These are phyloP conservation scores for Entomobrya proxima DNA, from an alignment of 2,888 invertebrate genomes.

Conservation along the genomic window DNA sequence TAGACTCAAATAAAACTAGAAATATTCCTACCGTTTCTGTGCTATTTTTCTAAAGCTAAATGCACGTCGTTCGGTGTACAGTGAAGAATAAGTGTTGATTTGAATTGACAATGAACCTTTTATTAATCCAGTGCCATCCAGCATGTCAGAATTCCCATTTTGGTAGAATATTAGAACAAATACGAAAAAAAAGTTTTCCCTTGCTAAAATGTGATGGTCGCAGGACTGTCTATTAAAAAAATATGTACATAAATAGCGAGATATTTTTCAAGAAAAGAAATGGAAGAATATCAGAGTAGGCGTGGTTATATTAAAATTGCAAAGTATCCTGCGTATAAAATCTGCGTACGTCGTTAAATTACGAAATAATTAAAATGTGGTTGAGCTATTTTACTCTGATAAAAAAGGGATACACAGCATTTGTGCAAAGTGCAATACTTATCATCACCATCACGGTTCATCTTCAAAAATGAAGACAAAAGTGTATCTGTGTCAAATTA, in stretches of 20 bases:
- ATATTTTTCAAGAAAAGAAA: background rate
- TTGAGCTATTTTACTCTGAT: background rate
- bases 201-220: background rate
- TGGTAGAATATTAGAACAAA: background rate
- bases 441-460: no score
- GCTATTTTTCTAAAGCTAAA: no score
- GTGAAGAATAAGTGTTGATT: background rate
- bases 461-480: background rate
- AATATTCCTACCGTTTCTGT: no score
- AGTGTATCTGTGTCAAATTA: background rate
- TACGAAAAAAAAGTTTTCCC: background rate
- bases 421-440: background rate
- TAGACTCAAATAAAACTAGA: no score
- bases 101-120: constrained; percentile 5
- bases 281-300: background rate
- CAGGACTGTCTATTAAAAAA: background rate
- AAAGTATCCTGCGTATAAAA: no score
- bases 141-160: background rate
- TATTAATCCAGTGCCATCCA: background rate
- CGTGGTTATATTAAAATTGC: no score
- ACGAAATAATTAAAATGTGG: background rate
- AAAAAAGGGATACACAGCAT: background rate
- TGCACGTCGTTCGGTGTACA: no score
- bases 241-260: background rate
- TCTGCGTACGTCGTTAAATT: background rate